Percentiles rank a stretch among this genome's conserved stretches.
phyloP scores from a whole-genome alignment of 1,140 invertebrate species.

The Rhyzopertha dominica region DNA sequence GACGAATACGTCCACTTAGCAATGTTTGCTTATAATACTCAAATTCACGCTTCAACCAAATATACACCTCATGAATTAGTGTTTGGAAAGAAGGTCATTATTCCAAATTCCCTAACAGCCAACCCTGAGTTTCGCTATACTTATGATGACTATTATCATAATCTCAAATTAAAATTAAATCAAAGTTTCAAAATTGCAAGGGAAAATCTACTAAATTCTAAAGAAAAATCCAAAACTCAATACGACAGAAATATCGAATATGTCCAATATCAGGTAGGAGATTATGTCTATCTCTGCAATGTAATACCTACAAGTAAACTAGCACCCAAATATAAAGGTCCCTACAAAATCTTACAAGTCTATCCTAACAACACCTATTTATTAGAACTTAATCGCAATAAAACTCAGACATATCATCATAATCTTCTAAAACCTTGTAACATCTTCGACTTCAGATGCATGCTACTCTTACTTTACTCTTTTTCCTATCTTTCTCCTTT shows the following conservation, averaged over 20 bases:
- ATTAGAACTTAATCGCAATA: slow-evolving; percentile 17
- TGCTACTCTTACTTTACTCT: too few relatives aligned
- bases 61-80: slow-evolving; percentile 45
- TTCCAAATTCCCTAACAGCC: slow-evolving; percentile 25
- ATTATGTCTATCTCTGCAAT: slow-evolving; percentile 19
- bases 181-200: slow-evolving; percentile 33
- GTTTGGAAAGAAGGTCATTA: slow-evolving; percentile 36
- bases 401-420: slow-evolving; percentile 19
- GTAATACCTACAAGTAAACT: slow-evolving; percentile 18
- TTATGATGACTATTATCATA: slow-evolving; percentile 36
- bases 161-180: slow-evolving; percentile 37
- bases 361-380: slow-evolving; percentile 17
- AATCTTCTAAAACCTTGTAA: slow-evolving; percentile 25
- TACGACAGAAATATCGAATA: slow-evolving; percentile 31
- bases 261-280: slow-evolving; percentile 23
- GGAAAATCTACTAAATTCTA: slow-evolving; percentile 28
- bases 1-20: slow-evolving; percentile 36
- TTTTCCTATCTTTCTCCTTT: too few relatives aligned
- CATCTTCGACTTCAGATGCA: too few relatives aligned
- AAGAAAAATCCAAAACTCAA: slow-evolving; percentile 32
- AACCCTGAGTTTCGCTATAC: slow-evolving; percentile 27
- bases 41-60: slow-evolving; percentile 38
- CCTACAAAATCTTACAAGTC: slow-evolving; percentile 18
- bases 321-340: slow-evolving; percentile 17
- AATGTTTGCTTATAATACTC: slow-evolving; percentile 44